Percentiles rank a stretch among this genome's conserved stretches.
These are phyloP conservation scores for Harpagifer antarcticus DNA, from an alignment of 2,797 vertebrate species.

Conservation along the genomic window DNA sequence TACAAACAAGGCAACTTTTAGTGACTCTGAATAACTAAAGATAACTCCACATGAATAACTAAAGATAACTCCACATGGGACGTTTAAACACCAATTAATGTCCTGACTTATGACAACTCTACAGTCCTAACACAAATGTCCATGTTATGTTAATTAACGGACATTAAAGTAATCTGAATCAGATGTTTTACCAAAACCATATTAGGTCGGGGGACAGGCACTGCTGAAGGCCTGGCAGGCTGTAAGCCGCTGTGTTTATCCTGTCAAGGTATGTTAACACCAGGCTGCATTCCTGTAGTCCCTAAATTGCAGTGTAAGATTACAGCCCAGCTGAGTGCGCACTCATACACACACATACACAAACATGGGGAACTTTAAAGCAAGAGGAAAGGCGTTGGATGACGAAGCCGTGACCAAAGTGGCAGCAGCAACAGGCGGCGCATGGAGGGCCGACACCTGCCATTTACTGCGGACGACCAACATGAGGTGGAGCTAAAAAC, in stretches of 20 bases:
- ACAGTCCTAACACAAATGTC: too few species aligned
- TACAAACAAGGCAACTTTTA: not conserved
- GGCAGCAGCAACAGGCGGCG: constrained; percentile 31
- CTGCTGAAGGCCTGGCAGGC: constrained; percentile 22
- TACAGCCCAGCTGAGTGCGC: constrained; percentile 72
- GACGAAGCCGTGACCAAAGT: constrained; percentile 59
- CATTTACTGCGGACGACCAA: constrained; percentile 28
- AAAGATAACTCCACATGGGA: too few species aligned
- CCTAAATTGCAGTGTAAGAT: constrained; percentile 84
- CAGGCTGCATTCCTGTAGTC: constrained; percentile 81
- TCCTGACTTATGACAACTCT: too few species aligned
- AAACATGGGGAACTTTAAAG: constrained; percentile 49
- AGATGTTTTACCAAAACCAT: too few species aligned
- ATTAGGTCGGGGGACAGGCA: not conserved
- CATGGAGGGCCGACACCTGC: constrained; percentile 46
- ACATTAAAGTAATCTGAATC: too few species aligned
- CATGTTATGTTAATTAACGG: too few species aligned
- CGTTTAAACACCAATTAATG: not conserved
- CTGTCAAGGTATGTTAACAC: constrained; percentile 83
- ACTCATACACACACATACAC: constrained; percentile 46
- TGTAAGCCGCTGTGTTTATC: constrained; percentile 73
- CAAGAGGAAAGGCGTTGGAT: constrained; percentile 41
- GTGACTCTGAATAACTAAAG: not conserved
- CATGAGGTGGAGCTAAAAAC: not conserved
- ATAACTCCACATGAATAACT: not conserved